Percentiles rank a stretch among this genome's conserved stretches.
Evolutionary conservation across 2,888 invertebrate genomes (phyloP).

Genomic region (Achlya flavicornis): DNA sequence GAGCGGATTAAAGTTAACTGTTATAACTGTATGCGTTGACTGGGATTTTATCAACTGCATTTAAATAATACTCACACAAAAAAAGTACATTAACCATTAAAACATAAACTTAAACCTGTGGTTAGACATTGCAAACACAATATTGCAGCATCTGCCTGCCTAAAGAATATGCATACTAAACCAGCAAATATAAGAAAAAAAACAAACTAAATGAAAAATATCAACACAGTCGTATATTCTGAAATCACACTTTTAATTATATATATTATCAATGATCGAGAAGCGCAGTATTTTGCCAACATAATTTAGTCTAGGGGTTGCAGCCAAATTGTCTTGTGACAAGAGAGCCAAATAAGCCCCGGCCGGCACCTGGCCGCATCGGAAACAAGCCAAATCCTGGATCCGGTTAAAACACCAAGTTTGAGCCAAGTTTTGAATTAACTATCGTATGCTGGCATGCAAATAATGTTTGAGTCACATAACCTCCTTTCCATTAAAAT

Average conservation of each 20-base stretch:
- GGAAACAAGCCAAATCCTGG: constrained; percentile 47
- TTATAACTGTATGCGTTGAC: background rate
- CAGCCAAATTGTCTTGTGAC: constrained; percentile 56
- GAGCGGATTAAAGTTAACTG: constrained; percentile 26
- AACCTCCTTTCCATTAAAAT: background rate
- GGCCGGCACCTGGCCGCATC: constrained; percentile 55
- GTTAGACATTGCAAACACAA: no score
- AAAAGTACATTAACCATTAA: background rate
- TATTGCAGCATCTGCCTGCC: no score
- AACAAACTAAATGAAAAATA: no score
- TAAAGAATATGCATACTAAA: background rate
- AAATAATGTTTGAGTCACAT: background rate
- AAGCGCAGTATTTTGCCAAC: constrained; percentile 40
- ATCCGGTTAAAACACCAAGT: constrained; percentile 30
- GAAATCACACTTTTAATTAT: background rate
- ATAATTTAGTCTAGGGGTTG: constrained; percentile 39
- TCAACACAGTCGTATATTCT: no score
- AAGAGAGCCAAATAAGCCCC: constrained; percentile 53
- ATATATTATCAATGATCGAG: constrained; percentile 11
- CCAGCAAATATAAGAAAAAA: no score
- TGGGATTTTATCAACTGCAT: background rate
- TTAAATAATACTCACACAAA: background rate
- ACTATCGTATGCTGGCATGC: constrained; percentile 17
- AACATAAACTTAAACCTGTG: background rate
- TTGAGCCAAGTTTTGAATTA: constrained; percentile 67